These are phyloP conservation scores for Triops longicaudatus DNA, from an alignment of 1,140 invertebrate species.

Conservation along the genomic window DNA sequence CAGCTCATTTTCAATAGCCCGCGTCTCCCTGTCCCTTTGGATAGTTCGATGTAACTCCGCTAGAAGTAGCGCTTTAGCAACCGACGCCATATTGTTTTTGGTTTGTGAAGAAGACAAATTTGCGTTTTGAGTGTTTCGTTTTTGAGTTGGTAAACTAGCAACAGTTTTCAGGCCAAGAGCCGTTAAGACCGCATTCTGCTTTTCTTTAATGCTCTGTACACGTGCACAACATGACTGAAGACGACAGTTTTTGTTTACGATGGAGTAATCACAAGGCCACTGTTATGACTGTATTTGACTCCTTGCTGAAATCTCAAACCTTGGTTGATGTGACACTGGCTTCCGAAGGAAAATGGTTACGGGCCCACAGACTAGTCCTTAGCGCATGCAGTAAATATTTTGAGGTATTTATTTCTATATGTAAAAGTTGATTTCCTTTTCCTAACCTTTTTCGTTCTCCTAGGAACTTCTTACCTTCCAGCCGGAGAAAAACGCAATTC, in stretches of 20 bases:
- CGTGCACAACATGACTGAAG: slow-evolving; percentile 44
- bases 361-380: slow-evolving; percentile 86
- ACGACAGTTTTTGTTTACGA: slow-evolving; percentile 85
- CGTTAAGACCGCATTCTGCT: too few relatives aligned
- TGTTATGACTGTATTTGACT: slow-evolving; percentile 82
- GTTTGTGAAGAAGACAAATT: not conserved
- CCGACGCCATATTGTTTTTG: not conserved
- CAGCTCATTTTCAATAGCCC: not conserved
- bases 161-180: too few relatives aligned
- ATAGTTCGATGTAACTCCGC: not conserved
- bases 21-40: not conserved
- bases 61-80: not conserved
- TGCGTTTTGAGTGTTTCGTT: too few relatives aligned
- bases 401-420: slow-evolving; percentile 54
- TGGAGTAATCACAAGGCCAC: slow-evolving; percentile 93
- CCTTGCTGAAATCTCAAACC: slow-evolving; percentile 76
- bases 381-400: slow-evolving; percentile 91
- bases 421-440: not conserved
- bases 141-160: too few relatives aligned
- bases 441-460: not conserved
- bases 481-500: slow-evolving; percentile 39
- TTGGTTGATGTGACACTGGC: slow-evolving; percentile 87
- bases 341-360: slow-evolving; percentile 79
- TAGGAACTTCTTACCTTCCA: slow-evolving; percentile 33
- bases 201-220: slow-evolving; percentile 17